Base-by-base conservation (phyloP, 2,888 invertebrate genomes). In the Chironomus riparius region DNA sequence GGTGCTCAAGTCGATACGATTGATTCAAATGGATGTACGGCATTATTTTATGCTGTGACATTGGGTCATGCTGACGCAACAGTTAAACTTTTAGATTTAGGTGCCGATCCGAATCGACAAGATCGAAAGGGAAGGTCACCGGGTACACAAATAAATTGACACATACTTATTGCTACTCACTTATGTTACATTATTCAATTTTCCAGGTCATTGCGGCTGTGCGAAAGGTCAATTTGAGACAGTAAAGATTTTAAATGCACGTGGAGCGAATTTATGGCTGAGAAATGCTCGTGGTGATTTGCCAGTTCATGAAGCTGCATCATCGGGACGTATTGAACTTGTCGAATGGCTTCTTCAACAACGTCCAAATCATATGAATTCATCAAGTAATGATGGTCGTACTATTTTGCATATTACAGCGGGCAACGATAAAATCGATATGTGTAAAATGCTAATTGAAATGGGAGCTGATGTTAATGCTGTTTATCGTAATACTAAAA, bases 11-110 rank as follows among this genome's bases (percentile, higher is more conserved):
- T 95, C 0, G 96, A 98, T 83, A 89, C 93, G 13, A 90, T 91
- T 21, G 98, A 98, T 83, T 92, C 92, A 70, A 97, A 97, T 82
- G 97, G 97, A 0, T 98, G 97, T 82, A 96, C 98, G 0, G 94
- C 98, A 0, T 85, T 99, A 28, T 98, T 98, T 84, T 99, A 98
- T 82, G 95, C 98, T 3, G 95, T 97, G 2, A 97, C 98, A 0
- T 86, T 98, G 73, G 97, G 98, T 0, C 98, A 98, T 82, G 94
- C 95, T 0, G 96, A 97, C 81, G 95, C 97, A 18, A 96, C 97
- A 0, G 90, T 93, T 3, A 87, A 95, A 3, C 86, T 99, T 62
- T 86, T 99, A n/a, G 91, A 92, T 77, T 90, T 94, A 78, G 95
- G 94, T 0, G 94, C 97, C 0, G 92, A 97, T 82, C 90, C 95